Evolutionary conservation across 2,888 invertebrate genomes (phyloP).

Genomic region (Cyaniris semiargus): DNA sequence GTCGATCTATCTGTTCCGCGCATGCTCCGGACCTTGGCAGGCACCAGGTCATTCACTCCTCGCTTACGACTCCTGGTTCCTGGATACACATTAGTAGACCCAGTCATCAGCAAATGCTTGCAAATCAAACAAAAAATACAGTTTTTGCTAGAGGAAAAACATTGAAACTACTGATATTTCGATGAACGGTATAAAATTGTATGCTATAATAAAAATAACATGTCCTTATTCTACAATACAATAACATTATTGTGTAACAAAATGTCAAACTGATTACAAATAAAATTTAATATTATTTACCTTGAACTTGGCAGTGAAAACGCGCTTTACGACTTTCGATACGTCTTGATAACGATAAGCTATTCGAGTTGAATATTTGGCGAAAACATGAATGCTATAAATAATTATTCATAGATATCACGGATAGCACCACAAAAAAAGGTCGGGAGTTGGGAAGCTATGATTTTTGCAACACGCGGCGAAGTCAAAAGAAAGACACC

Average conservation of each 20-base stretch:
- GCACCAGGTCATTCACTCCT: slow-evolving; percentile 4
- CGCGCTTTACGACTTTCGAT: slow-evolving; percentile 19
- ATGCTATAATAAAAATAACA: too few species aligned
- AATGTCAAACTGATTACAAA: neutral
- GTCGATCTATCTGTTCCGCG: slow-evolving; percentile 17
- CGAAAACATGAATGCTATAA: neutral
- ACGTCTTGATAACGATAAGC: neutral
- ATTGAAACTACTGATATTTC: neutral
- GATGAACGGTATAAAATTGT: neutral
- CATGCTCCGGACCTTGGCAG: slow-evolving; percentile 14
- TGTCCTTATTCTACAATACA: too few species aligned
- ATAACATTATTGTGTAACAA: neutral
- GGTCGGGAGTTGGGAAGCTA: neutral
- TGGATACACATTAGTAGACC: neutral
- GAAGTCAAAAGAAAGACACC: neutral
- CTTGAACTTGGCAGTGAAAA: slow-evolving; percentile 19
- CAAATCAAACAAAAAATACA: neutral
- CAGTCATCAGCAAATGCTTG: neutral
- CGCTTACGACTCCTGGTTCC: neutral
- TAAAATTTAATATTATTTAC: too few species aligned
- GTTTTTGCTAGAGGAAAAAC: neutral
- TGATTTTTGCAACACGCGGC: slow-evolving; percentile 8
- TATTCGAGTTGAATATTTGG: neutral
- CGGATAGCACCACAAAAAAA: neutral
- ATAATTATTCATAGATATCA: neutral